phyloP scores from a whole-genome alignment of 1,140 invertebrate genomes.

The Drosophila sechellia region DNA sequence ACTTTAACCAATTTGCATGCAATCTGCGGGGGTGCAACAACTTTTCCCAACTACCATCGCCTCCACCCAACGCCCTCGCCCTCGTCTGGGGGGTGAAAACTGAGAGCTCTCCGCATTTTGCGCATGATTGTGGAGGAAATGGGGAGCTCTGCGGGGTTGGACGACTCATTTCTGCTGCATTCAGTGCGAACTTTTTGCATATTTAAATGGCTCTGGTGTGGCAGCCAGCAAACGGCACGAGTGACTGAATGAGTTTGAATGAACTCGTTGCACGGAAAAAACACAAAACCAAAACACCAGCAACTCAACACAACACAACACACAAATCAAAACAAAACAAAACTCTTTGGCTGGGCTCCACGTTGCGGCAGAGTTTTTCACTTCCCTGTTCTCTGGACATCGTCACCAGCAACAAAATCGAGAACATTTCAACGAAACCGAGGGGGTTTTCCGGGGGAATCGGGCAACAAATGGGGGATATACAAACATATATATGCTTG shows the following conservation, averaged over 20 bases:
- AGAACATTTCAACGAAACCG: slow-evolving; percentile 65
- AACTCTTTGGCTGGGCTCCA: slow-evolving; percentile 24
- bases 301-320: slow-evolving; percentile 6
- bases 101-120: slow-evolving; percentile 32
- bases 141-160: slow-evolving; percentile 15
- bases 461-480: slow-evolving; percentile 17
- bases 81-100: slow-evolving; percentile 27
- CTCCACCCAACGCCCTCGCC: slow-evolving; percentile 2
- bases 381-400: slow-evolving; percentile 37
- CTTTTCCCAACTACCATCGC: slow-evolving; percentile 15
- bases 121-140: slow-evolving; percentile 33
- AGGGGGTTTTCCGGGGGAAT: slow-evolving; percentile 10
- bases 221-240: slow-evolving; percentile 58
- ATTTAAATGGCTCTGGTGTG: slow-evolving; percentile 64
- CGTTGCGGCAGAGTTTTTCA: slow-evolving; percentile 25
- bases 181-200: slow-evolving; percentile 77
- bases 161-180: slow-evolving; percentile 59
- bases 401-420: slow-evolving; percentile 48
- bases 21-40: slow-evolving; percentile 79
- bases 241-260: slow-evolving; percentile 83
- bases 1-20: slow-evolving; percentile 84
- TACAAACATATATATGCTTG: background rate
- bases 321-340: slow-evolving; percentile 14
- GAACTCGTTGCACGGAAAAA: slow-evolving; percentile 66
- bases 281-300: slow-evolving; percentile 16